Evolutionary conservation across 2,888 invertebrate genomes (phyloP), one percentile per base, ranked within the genome.

Genomic region (Lacanobia oleracea): DNA sequence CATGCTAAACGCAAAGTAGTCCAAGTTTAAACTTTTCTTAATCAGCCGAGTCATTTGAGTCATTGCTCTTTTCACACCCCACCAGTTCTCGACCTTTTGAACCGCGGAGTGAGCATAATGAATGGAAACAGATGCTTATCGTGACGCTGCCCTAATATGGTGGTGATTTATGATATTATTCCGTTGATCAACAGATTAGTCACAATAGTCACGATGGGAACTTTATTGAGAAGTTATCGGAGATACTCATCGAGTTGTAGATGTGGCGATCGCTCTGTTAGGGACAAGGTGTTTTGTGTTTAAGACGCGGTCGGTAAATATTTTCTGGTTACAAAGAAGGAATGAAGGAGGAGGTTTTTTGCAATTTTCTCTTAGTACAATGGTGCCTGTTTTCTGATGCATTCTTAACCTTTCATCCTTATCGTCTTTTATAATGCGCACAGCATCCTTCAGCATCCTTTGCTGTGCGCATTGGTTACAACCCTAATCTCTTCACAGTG

Each of bases 51-150:
- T 77, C 77, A 82, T 69, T 60, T 16, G 23, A 77, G 69, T 77
- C 81, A 82, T 71, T 63, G 66, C 62, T 56, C 65, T 63, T 53
- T 62, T 57, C 65, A 57, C 69, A 65, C 56, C 51, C 72, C 61
- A 50, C 50, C 40, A 67, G n/a, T 18, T 54, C n/a, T 10, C 33
- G 72, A 82, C 81, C 84, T 81, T 10, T 40, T 48, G 69, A 66
- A 21, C 57, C 43, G 37, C 50, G 56, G 23, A 51, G 68, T 61
- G 51, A 68, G n/a, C 40, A 23, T 81, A 71, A 80, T 83, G 72
- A 77, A 70, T 68, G 61, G 51, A 59, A 51, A 23, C 56, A 53
- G 84, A 83, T 81, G 53, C n/a, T 23, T 81, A 82, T 82, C 82
- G 43, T 10, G 67, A 37, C 50, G 37, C 5, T 37, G 67, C 23